These are phyloP conservation scores for Scaptomyza reducta DNA, from an alignment of 2,888 invertebrate species.

Conservation along the genomic window DNA sequence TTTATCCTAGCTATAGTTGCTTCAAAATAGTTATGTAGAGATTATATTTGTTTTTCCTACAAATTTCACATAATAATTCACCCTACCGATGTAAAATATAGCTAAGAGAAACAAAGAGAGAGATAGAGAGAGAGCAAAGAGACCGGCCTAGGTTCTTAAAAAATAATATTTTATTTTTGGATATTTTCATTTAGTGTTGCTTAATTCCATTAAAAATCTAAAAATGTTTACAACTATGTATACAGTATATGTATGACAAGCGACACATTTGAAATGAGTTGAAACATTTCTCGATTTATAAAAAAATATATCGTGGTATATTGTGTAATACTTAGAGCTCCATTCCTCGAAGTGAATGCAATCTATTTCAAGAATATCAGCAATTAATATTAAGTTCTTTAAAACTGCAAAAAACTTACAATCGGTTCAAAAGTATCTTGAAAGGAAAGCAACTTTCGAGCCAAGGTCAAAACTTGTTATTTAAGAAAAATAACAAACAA, in stretches of 20 bases:
- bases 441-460: constrained; percentile 12
- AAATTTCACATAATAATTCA: not conserved
- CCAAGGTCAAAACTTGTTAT: constrained; percentile 57
- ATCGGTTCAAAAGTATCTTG: too few relatives aligned
- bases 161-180: constrained; percentile 35
- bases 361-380: not conserved
- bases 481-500: constrained; percentile 55
- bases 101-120: not conserved
- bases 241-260: not conserved
- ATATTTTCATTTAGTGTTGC: constrained; percentile 20
- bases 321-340: constrained; percentile 22
- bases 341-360: not conserved
- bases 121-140: not conserved
- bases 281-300: not conserved
- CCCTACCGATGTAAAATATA: not conserved
- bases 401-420: not conserved
- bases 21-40: not conserved
- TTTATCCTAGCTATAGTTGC: not conserved
- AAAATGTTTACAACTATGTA: constrained; percentile 10
- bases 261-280: constrained; percentile 4
- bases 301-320: not conserved
- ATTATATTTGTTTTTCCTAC: not conserved
- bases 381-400: not conserved
- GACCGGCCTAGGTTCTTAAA: constrained; percentile 21
- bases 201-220: constrained; percentile 23